Base-by-base conservation (phyloP, 1,140 invertebrate genomes). In the Telenomus remus region DNA sequence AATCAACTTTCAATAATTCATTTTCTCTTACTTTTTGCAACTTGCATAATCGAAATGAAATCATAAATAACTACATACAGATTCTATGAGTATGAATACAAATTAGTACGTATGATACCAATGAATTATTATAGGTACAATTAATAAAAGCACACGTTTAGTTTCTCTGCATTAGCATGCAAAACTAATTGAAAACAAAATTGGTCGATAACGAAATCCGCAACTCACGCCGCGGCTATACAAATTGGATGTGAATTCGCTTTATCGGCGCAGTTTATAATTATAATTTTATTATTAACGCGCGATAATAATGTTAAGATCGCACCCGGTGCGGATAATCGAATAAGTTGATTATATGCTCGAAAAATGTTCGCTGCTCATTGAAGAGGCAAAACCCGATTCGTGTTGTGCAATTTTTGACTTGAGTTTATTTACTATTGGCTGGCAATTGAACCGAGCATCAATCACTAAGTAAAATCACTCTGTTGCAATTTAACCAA, bases 1-100 rank as follows among this genome's bases (percentile, higher is more conserved):
- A 49, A 14, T 14, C 1, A 53, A 35, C 35, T 37, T 35, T n/a
- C n/a, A n/a, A n/a, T n/a, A n/a, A n/a, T n/a, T n/a, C n/a, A n/a
- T n/a, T n/a, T n/a, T n/a, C n/a, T n/a, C n/a, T n/a, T n/a, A 27
- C 19, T 27, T 27, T 27, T 27, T 27, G 19, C 19, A 27, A 1
- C 19, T n/a, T n/a, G n/a, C n/a, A n/a, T n/a, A n/a, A n/a, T n/a
- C n/a, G n/a, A n/a, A n/a, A n/a, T n/a, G n/a, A n/a, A n/a, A n/a
- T n/a, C n/a, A n/a, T n/a, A n/a, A n/a, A n/a, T n/a, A n/a, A n/a
- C n/a, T n/a, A n/a, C n/a, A n/a, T n/a, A n/a, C n/a, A n/a, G n/a
- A 72, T 65, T 59, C 60, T 55, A 73, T 73, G 59, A 73, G 65
- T 73, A 73, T 73, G 60, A 57, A 72, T 72, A 63, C 53, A 59